phyloP scores from a whole-genome alignment of 2,113 vertebrate species.

The Choloepus hoffmanni region DNA sequence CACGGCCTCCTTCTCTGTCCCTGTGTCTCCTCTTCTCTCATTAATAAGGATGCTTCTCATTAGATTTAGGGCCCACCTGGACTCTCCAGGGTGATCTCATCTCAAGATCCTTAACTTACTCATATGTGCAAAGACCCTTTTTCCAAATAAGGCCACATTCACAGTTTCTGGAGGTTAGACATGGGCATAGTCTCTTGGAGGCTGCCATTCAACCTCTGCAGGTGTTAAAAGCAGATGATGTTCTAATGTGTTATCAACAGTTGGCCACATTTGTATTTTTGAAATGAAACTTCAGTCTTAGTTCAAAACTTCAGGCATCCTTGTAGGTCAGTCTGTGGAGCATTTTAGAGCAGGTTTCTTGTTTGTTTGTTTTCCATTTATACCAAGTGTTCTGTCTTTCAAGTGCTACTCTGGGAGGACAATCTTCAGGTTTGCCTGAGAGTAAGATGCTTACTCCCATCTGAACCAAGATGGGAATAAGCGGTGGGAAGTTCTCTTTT shows the following conservation, averaged over 20 bases:
- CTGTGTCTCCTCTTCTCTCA: neutral
- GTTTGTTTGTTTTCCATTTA: neutral
- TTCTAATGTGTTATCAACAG: neutral
- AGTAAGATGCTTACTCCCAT: neutral
- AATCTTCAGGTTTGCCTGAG: no score
- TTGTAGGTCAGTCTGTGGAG: neutral
- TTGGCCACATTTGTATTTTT: neutral
- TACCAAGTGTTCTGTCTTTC: neutral
- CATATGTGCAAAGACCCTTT: no score
- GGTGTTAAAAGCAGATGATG: neutral
- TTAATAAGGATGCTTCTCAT: neutral
- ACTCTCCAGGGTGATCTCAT: no score
- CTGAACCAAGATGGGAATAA: neutral
- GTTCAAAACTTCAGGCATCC: neutral
- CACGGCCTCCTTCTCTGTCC: rapidly evolving
- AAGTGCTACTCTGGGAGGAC: neutral
- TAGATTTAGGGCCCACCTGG: no score
- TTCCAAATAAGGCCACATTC: no score
- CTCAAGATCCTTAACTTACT: no score
- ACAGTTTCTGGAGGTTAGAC: neutral
- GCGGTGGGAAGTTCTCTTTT: neutral
- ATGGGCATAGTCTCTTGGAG: neutral
- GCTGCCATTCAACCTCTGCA: neutral
- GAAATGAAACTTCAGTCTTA: neutral
- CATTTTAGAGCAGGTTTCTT: neutral